Evolutionary conservation across 2,888 invertebrate genomes (phyloP), one percentile per base, ranked within the genome.

Genomic region (Melanchra persicariae): DNA sequence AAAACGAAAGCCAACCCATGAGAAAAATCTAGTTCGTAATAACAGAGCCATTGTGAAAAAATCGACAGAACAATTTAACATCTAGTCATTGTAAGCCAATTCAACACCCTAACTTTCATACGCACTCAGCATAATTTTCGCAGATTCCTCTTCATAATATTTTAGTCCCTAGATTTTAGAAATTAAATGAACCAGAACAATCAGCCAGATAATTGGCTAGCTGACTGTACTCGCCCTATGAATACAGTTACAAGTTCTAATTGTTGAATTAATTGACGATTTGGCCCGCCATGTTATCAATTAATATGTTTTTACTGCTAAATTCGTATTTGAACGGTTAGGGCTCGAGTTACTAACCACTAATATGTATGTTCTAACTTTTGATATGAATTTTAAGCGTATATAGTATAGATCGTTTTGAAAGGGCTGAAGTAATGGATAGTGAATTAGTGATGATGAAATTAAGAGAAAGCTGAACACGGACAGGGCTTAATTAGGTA

Each of bases 261-360:
- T 69, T 71, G 81, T 74, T 65, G 85, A 83, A 85, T 83, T 85
- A 83, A 85, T 81, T 77, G 69, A 45, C 62, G 67, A 70, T 85
- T 77, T 60, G 54, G 61, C 45, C 67, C 40, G 64, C 63, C 68
- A 61, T 55, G 73, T 68, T 73, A 74, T 64, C 85, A 79, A 82
- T 85, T 82, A 66, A 69, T 79, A 61, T 71, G 71, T 71, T 82
- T 82, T 71, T 69, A 74, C 63, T 68, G 55, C 9, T 34, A 45
- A 54, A 17, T 66, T 54, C 30, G 40, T n/a, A 24, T 62, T 54
- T 52, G 30, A 43, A 54, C 26, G 43, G 64, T 65, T 51, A 63
- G 37, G 37, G 49, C 34, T 37, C 19, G 15, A 26, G 26, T 65
- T 62, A 17, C 37, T 55, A 55, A 77, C 78, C 72, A 8, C 59